A percentile compares a stretch with the other conserved stretches of the same genome.
Evolutionary conservation across 2,113 vertebrate genomes (phyloP).

Genomic region (Pterophyllum scalare): DNA sequence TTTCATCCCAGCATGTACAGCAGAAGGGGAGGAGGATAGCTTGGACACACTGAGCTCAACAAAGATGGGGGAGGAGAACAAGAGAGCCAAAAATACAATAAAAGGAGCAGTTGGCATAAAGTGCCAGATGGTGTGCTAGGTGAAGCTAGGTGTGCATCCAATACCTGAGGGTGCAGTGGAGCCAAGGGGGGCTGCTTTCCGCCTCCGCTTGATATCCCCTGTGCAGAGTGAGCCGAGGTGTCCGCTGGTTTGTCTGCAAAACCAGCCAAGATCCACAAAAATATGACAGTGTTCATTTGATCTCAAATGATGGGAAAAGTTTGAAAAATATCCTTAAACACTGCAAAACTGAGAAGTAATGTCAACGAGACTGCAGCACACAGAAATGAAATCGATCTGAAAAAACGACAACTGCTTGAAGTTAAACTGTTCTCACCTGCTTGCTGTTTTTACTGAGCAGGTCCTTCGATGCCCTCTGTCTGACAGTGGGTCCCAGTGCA

Average conservation of each 20-base stretch:
- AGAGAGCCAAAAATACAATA: slow-evolving; percentile 62
- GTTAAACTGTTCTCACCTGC: slow-evolving; percentile 83
- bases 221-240: slow-evolving; percentile 96
- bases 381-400: slow-evolving; percentile 3
- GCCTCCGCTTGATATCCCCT: slow-evolving; percentile 96
- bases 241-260: slow-evolving; percentile 93
- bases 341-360: background rate
- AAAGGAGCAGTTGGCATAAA: slow-evolving; percentile 48
- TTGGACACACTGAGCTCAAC: slow-evolving; percentile 73
- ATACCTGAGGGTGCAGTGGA: slow-evolving; percentile 89
- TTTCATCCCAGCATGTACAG: background rate
- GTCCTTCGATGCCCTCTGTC: slow-evolving; percentile 93
- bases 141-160: slow-evolving; percentile 52
- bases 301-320: background rate
- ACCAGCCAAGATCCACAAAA: slow-evolving; percentile 38
- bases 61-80: slow-evolving; percentile 74
- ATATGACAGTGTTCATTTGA: slow-evolving; percentile 19
- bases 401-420: background rate
- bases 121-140: slow-evolving; percentile 63
- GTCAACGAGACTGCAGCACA: background rate
- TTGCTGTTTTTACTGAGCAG: slow-evolving; percentile 93
- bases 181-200: slow-evolving; percentile 93
- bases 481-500: slow-evolving; percentile 88
- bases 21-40: slow-evolving; percentile 60
- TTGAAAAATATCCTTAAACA: background rate